These are phyloP conservation scores for Heliothis peltigera DNA, from an alignment of 2,888 invertebrate species.

Conservation along the genomic window DNA sequence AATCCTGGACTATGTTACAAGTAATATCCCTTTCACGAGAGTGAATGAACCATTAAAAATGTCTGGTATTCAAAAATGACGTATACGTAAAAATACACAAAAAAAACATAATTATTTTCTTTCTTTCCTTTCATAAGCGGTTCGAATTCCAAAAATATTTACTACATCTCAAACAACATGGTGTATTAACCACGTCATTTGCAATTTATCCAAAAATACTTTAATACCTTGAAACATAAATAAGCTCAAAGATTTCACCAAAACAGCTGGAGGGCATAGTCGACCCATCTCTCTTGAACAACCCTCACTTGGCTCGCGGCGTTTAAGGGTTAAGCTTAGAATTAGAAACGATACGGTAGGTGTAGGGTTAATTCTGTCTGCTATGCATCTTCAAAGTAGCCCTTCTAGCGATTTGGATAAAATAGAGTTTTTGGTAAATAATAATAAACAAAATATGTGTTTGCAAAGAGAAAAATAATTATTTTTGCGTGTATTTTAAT, in stretches of 20 bases:
- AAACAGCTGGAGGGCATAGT: constrained; percentile 40
- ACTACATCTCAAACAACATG: too few relatives aligned
- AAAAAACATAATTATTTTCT: too few relatives aligned
- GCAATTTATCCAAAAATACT: constrained; percentile 17
- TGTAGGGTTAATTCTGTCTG: constrained; percentile 42
- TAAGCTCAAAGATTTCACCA: constrained; percentile 49
- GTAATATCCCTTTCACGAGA: too few relatives aligned
- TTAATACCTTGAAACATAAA: constrained; percentile 50
- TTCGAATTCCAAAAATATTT: too few relatives aligned
- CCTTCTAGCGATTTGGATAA: constrained; percentile 8
- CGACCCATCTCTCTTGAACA: constrained; percentile 37
- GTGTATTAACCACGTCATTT: neutral
- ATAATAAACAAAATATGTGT: neutral
- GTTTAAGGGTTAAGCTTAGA: constrained; percentile 49
- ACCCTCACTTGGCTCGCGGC: constrained; percentile 55
- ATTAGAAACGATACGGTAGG: constrained; percentile 47
- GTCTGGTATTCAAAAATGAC: too few relatives aligned
- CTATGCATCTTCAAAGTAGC: constrained; percentile 34
- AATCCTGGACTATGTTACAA: too few relatives aligned
- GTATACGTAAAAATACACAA: too few relatives aligned
- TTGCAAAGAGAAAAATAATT: neutral
- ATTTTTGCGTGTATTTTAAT: neutral
- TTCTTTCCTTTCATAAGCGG: too few relatives aligned
- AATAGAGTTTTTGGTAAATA: constrained; percentile 11
- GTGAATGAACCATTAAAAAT: too few relatives aligned